Evolutionary conservation across 2,113 vertebrate species (phyloP).

Genomic region (Microcebus jonahi): DNA sequence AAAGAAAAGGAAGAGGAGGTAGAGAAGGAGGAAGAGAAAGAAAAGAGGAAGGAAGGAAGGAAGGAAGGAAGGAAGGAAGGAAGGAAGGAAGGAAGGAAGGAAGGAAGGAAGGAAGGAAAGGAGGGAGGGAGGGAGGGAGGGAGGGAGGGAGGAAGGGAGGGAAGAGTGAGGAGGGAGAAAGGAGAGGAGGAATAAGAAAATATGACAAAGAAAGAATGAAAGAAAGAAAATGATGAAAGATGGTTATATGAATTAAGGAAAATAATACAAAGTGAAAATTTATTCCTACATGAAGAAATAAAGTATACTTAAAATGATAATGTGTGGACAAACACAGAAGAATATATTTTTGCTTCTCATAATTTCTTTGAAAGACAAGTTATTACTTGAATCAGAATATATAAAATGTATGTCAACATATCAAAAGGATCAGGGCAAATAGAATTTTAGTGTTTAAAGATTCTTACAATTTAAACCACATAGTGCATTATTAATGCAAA

Average conservation of each 20-base stretch:
- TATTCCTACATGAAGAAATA: conserved; percentile 16
- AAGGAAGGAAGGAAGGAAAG: neutral
- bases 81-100: neutral
- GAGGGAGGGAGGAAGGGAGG: no score
- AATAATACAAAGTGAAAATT: neutral
- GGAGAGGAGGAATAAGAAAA: no score
- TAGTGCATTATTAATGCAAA: neutral
- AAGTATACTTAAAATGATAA: neutral
- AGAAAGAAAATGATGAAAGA: neutral
- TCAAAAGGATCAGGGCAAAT: neutral
- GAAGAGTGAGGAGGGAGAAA: neutral
- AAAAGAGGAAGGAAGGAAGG: neutral
- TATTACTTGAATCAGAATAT: conserved; percentile 14
- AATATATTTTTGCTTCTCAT: neutral
- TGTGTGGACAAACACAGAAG: neutral
- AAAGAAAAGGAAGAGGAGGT: neutral
- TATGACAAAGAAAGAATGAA: no score
- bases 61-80: no score
- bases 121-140: no score
- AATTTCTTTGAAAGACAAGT: neutral
- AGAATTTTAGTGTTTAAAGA: conserved; percentile 15
- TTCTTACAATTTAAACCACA: neutral
- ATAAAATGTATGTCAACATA: neutral
- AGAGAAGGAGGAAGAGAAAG: neutral
- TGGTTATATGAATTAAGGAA: neutral